Percentiles rank a stretch among this genome's conserved stretches.
These are phyloP conservation scores for Ceratosolen fusciceps DNA, from an alignment of 1,140 invertebrate species.

Conservation along the genomic window DNA sequence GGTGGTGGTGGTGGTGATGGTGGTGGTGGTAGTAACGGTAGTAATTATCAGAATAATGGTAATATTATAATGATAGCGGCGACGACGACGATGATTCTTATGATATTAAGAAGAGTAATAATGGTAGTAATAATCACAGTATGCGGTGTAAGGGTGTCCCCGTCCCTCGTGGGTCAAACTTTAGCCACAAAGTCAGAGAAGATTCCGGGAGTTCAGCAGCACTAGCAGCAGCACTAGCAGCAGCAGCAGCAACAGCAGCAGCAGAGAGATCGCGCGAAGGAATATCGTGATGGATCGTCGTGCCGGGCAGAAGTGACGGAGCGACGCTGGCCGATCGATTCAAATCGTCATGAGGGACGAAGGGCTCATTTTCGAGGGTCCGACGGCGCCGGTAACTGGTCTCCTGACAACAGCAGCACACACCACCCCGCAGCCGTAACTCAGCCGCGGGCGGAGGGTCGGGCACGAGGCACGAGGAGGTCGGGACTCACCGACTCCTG, in stretches of 20 bases:
- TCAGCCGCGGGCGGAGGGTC: background rate
- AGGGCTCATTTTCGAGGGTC: constrained; percentile 23
- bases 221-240: background rate
- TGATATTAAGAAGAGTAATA: too few relatives aligned
- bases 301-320: too few relatives aligned
- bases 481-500: constrained; percentile 48
- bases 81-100: too few relatives aligned
- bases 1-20: too few relatives aligned
- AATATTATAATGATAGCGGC: too few relatives aligned
- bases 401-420: too few relatives aligned
- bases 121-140: too few relatives aligned
- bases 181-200: background rate
- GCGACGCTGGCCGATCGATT: background rate
- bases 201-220: background rate
- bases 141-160: background rate
- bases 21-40: too few relatives aligned
- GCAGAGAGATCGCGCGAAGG: too few relatives aligned
- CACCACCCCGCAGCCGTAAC: background rate
- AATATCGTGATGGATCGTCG: too few relatives aligned
- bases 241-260: background rate
- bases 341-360: background rate
- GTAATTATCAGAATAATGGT: too few relatives aligned
- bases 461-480: constrained; percentile 51
- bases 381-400: background rate
- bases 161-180: background rate